Conservation (phyloP, 2,113 vertebrate genomes). For the Rhinogobius similis region DNA sequence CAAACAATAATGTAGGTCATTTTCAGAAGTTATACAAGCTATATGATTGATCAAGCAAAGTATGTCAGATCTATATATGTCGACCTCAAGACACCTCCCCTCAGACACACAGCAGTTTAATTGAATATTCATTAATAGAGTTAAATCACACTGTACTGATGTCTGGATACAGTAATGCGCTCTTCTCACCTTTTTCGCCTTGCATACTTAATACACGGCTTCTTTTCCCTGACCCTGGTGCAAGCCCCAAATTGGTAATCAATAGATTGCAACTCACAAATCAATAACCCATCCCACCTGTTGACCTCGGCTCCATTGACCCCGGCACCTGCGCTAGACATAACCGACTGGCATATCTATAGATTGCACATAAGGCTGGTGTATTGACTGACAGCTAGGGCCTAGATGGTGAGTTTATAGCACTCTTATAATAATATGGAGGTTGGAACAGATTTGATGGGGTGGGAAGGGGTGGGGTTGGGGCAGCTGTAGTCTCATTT, state of each 20-base stretch:
- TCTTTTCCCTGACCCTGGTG: neutral
- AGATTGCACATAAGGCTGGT: neutral
- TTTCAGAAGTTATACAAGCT: too few relatives aligned
- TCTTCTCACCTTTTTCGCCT: neutral
- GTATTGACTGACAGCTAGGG: neutral
- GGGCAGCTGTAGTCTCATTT: neutral
- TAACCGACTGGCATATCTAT: neutral
- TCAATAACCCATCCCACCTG: constrained; percentile 18
- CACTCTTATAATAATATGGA: neutral
- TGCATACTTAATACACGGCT: neutral
- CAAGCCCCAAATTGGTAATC: neutral
- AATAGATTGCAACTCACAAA: constrained; percentile 4
- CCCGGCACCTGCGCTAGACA: neutral
- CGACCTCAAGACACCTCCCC: too few relatives aligned
- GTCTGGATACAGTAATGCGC: too few relatives aligned
- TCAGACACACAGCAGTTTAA: constrained; percentile 6
- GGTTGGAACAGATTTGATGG: neutral
- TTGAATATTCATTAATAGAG: constrained; percentile 27
- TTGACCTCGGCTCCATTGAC: neutral
- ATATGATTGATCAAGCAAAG: too few relatives aligned
- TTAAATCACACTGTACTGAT: neutral
- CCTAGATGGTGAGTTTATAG: neutral
- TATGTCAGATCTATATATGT: too few relatives aligned
- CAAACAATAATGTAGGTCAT: too few relatives aligned
- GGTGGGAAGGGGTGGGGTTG: too few relatives aligned